Evolutionary conservation across 2,888 invertebrate genomes (phyloP).

Genomic region (Theristus sp.): DNA sequence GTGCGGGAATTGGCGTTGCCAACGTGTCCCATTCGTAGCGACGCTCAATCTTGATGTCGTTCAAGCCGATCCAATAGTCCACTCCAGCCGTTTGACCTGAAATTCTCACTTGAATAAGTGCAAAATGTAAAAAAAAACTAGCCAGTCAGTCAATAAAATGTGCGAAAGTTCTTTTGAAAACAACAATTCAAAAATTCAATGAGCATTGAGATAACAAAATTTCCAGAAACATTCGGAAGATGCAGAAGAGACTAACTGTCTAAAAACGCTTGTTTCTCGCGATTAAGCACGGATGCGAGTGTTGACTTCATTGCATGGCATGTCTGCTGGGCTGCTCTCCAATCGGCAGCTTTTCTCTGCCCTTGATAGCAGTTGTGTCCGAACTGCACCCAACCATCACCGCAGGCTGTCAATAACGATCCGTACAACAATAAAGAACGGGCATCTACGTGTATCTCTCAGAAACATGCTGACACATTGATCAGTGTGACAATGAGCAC

Average conservation of each 20-base stretch:
- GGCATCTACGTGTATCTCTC: no score
- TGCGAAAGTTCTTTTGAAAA: no score
- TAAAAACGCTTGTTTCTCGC: background rate
- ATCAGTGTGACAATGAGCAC: no score
- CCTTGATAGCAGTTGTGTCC: background rate
- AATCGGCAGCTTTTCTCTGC: background rate
- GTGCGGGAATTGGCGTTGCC: background rate
- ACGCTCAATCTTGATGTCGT: background rate
- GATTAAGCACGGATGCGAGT: background rate
- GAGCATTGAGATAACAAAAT: no score
- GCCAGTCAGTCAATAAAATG: no score
- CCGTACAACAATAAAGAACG: no score
- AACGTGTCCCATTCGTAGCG: background rate
- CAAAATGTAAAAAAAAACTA: no score
- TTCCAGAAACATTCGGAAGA: background rate
- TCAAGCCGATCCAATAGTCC: background rate
- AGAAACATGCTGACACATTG: no score
- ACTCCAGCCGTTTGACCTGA: background rate
- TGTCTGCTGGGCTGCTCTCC: background rate
- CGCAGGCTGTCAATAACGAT: background rate
- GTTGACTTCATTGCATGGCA: background rate
- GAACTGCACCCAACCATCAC: background rate
- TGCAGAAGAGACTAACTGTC: background rate
- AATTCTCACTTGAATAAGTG: no score
- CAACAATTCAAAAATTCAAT: no score